Evolutionary conservation across 2,888 invertebrate genomes (phyloP), one percentile per base, ranked within the genome.

Genomic region (Macrophya annulata): DNA sequence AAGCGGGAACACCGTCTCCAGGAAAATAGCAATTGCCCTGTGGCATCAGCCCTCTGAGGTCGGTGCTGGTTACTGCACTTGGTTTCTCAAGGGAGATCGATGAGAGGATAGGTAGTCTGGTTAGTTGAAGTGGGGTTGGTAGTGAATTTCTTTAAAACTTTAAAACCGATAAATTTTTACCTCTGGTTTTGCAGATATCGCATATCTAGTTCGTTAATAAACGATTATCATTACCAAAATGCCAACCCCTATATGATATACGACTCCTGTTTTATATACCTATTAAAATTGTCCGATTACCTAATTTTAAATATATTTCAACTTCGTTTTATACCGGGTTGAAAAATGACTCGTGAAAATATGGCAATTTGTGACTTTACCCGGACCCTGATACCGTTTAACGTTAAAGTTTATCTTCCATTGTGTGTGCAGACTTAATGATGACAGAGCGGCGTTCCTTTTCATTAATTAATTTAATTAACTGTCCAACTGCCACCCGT

Each of bases 391-490:
- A 15, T 25, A 62, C 25, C 59, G 43, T 81, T 81, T 43, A 62
- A 31, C 40, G 81, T 62, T 81, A 5, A 62, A 62, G 62, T 81
- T 40, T 12, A 17, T 45, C 40, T 40, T 12, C 12, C 62, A 62
- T 81, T 81, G 21, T 43, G 21, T 51, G 31, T 43, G 25, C 0
- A 43, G 43, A 48, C 40, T 68, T 83, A 68, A 83, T 48, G 83
- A 83, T 83, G 83, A 71, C 4, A 68, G 40, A 83, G 68, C 48
- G 71, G 51, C 83, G 83, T 51, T 37, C 37, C 83, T 71, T 71
- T 83, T 12, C 43, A 48, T 68, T 83, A 48, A 68, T 83, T 71
- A 83, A 83, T 68, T 83, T 59, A 83, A 83, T 83, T 83, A 71
- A 68, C 68, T 43, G 31, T 21, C 48, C 45, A 55, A 37, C 77